phyloP scores from a whole-genome alignment of 2,797 vertebrate genomes.

The Cirrhinus mrigala region DNA sequence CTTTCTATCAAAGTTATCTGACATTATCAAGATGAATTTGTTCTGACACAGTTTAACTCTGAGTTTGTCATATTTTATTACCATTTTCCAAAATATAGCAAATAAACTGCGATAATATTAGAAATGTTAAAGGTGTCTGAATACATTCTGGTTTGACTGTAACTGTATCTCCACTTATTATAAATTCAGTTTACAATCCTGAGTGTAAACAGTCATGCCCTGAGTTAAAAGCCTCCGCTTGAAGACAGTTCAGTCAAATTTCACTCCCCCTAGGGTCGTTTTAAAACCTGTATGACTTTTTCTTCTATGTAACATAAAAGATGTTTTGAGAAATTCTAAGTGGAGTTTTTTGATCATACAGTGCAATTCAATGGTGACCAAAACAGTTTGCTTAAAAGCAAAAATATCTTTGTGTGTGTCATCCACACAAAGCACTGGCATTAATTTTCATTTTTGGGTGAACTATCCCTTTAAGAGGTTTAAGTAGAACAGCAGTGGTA shows the following conservation, averaged over 20 bases:
- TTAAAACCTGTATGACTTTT: neutral
- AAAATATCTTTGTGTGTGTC: neutral
- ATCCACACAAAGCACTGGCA: neutral
- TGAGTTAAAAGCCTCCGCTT: neutral
- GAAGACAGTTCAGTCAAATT: neutral
- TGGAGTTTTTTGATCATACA: neutral
- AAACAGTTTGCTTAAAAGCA: neutral
- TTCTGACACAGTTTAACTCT: too few relatives aligned
- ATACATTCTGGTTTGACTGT: too few relatives aligned
- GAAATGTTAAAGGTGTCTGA: too few relatives aligned
- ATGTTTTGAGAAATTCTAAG: neutral
- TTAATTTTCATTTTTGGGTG: neutral
- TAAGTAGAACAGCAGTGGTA: too few relatives aligned
- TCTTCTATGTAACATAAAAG: neutral
- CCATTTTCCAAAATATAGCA: too few relatives aligned
- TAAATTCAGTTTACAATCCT: neutral
- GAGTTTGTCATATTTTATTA: too few relatives aligned
- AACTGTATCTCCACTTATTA: neutral
- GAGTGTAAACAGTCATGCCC: neutral
- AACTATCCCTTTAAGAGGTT: neutral
- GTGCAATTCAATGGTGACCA: neutral
- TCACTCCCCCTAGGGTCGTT: neutral
- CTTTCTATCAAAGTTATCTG: too few relatives aligned
- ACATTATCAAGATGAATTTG: too few relatives aligned
- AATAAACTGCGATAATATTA: too few relatives aligned